Conservation (phyloP, 2,113 vertebrate species). For the Salvator merianae region DNA sequence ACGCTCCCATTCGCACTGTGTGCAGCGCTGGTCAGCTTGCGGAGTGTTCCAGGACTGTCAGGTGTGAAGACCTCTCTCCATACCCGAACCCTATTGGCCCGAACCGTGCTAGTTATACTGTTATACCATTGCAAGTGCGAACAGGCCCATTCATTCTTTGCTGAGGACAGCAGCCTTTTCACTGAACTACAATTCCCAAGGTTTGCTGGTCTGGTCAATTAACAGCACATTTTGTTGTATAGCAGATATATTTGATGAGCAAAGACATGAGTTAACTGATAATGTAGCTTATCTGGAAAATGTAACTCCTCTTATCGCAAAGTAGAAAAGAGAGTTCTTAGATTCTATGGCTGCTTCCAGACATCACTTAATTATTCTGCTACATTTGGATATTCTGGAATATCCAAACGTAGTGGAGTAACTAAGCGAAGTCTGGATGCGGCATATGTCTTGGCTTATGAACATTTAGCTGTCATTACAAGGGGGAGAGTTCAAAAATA, state of each 20-base stretch:
- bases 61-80: too few relatives aligned
- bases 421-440: too few relatives aligned
- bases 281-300: slow-evolving; percentile 44
- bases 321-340: slow-evolving; percentile 45
- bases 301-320: slow-evolving; percentile 16
- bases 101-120: too few relatives aligned
- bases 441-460: slow-evolving; percentile 51
- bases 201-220: not conserved
- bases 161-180: not conserved
- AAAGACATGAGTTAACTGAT: not conserved
- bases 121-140: too few relatives aligned
- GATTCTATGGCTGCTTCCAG: too few relatives aligned
- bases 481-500: slow-evolving; percentile 52
- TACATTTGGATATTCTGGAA: too few relatives aligned
- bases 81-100: too few relatives aligned
- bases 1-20: too few relatives aligned
- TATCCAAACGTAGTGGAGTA: too few relatives aligned
- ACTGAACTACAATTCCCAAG: not conserved
- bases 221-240: not conserved
- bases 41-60: too few relatives aligned
- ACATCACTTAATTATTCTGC: too few relatives aligned
- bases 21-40: too few relatives aligned
- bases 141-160: not conserved
- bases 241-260: not conserved
- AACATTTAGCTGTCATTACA: slow-evolving; percentile 43